phyloP scores from a whole-genome alignment of 2,888 invertebrate species.

The Escarpia spicata region DNA sequence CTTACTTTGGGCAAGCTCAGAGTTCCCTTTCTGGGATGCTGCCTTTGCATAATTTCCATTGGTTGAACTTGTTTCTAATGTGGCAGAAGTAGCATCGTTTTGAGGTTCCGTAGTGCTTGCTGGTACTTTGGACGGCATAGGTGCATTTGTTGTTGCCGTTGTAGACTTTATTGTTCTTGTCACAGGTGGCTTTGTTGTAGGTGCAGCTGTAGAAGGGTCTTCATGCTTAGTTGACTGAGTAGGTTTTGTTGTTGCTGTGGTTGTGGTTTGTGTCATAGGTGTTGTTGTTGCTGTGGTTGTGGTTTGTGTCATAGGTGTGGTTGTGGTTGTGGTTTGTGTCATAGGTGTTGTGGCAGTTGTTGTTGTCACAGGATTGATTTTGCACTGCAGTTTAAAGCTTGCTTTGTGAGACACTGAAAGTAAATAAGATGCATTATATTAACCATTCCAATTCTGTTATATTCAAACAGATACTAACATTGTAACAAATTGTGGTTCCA shows the following conservation, averaged over 20 bases:
- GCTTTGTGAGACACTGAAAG: constrained; percentile 12
- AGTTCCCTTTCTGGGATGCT: neutral
- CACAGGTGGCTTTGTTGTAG: neutral
- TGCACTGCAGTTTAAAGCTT: neutral
- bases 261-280: neutral
- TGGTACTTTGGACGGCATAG: neutral
- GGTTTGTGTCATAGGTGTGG: neutral
- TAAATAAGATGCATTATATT: neutral
- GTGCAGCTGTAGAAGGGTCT: neutral
- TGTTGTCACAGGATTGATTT: neutral
- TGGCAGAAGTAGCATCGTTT: neutral
- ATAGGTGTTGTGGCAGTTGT: neutral
- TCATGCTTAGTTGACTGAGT: neutral
- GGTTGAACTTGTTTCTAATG: neutral
- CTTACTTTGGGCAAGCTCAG: neutral
- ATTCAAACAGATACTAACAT: neutral
- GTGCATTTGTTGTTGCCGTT: neutral
- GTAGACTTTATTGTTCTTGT: neutral
- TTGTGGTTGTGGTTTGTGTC: neutral
- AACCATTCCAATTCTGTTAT: neutral
- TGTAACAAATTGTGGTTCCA: neutral
- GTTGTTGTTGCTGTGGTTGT: neutral
- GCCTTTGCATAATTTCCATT: neutral
- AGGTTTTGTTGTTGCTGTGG: neutral
- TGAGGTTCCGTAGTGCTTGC: neutral